Percentiles rank a stretch among this genome's conserved stretches.
Evolutionary conservation across 92 coral and sea anemone species (phyloP).

Genomic region (Siderastrea radians): DNA sequence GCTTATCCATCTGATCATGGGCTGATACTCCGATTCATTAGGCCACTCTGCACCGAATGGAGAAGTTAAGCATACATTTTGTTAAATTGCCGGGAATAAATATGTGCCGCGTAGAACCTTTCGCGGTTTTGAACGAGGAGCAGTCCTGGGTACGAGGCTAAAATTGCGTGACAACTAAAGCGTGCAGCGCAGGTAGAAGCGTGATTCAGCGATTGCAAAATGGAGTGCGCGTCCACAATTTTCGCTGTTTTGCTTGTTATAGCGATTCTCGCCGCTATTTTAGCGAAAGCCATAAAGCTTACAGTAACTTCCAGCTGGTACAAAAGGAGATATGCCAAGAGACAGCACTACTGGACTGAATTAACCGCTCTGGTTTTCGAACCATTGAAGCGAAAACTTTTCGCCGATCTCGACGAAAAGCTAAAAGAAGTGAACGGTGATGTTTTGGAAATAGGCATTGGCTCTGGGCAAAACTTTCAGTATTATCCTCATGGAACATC

Average conservation of each 20-base stretch:
- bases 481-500: conserved; percentile 19
- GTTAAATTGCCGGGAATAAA: too few relatives aligned
- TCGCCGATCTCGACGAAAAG: conserved; percentile 1
- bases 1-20: too few relatives aligned
- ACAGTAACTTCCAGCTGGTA: background rate
- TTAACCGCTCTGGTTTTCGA: background rate
- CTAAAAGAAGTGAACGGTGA: background rate
- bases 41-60: too few relatives aligned
- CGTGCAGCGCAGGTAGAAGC: background rate
- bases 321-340: conserved; percentile 6
- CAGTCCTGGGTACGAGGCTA: too few relatives aligned
- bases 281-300: background rate
- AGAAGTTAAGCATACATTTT: too few relatives aligned
- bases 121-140: too few relatives aligned
- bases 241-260: background rate
- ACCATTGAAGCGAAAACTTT: conserved; percentile 4
- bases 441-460: conserved; percentile 11
- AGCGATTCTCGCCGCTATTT: background rate
- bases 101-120: too few relatives aligned
- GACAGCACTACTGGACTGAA: background rate
- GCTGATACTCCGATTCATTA: too few relatives aligned
- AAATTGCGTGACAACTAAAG: background rate
- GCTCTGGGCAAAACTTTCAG: conserved; percentile 7
- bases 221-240: background rate
- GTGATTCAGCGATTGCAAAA: background rate